A percentile compares a stretch with the other conserved stretches of the same genome.
Conservation (phyloP, 2,888 invertebrate species). For the Andrena minutula region DNA sequence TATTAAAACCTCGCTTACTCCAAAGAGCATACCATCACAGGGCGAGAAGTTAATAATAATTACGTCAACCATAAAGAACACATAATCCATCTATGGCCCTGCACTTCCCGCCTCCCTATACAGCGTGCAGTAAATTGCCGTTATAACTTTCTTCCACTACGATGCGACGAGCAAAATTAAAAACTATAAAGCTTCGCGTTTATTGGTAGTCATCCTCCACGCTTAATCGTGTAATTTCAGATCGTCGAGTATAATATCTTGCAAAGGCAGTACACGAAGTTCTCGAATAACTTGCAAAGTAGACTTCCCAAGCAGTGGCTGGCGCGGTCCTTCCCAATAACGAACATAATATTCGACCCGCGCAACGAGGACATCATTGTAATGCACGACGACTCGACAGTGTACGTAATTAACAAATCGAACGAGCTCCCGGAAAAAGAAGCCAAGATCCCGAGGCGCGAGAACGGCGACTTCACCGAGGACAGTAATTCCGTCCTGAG, state of each 20-base stretch:
- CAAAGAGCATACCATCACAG: conserved; percentile 41
- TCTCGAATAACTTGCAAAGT: conserved; percentile 87
- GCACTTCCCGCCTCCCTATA: neutral
- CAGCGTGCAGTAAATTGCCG: conserved; percentile 54
- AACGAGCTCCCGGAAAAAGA: conserved; percentile 84
- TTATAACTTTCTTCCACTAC: conserved; percentile 53
- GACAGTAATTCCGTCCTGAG: conserved; percentile 79
- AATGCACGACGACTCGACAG: conserved; percentile 90
- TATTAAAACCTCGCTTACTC: conserved; percentile 15
- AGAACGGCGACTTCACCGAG: conserved; percentile 80
- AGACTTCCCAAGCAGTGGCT: conserved; percentile 87
- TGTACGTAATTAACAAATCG: conserved; percentile 88
- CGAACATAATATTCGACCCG: conserved; percentile 88
- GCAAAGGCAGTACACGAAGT: conserved; percentile 88
- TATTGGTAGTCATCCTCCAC: conserved; percentile 15
- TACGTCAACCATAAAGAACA: conserved; percentile 62
- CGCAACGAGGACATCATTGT: conserved; percentile 88
- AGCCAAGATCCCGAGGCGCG: conserved; percentile 84
- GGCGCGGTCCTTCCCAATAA: conserved; percentile 87
- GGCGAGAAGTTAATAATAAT: conserved; percentile 52
- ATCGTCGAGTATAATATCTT: conserved; percentile 91
- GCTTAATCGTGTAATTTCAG: conserved; percentile 84
- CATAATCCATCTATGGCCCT: conserved; percentile 60
- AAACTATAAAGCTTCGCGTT: conserved; percentile 55
- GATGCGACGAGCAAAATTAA: conserved; percentile 54